phyloP scores from a whole-genome alignment of 2,113 vertebrate genomes.

The Peromyscus californicus region DNA sequence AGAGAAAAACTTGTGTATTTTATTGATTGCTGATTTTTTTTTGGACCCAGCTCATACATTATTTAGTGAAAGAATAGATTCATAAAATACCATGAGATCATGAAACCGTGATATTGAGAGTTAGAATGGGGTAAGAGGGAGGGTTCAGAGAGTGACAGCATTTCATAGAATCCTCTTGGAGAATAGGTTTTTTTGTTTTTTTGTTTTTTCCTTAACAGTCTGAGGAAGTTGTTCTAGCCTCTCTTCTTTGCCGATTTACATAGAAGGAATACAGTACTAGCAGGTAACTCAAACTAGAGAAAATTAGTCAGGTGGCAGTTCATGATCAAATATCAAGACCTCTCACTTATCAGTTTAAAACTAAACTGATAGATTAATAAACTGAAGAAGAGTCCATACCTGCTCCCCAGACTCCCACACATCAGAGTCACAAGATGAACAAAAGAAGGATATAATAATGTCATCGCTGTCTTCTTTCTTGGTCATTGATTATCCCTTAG shows the following conservation, averaged over 20 bases:
- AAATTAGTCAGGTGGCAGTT: background rate
- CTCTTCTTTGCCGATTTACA: background rate
- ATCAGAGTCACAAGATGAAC: background rate
- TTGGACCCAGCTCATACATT: background rate
- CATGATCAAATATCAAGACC: background rate
- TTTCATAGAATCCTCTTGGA: background rate
- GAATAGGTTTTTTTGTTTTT: background rate
- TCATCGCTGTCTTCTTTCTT: background rate
- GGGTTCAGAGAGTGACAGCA: background rate
- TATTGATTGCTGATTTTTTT: background rate
- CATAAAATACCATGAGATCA: background rate
- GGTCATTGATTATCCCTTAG: background rate
- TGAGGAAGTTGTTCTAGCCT: background rate
- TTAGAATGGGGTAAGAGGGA: background rate
- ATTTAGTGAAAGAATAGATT: background rate
- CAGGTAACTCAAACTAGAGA: background rate
- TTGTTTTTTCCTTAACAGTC: background rate
- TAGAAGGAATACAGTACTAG: background rate
- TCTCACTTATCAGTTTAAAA: background rate
- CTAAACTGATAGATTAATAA: background rate
- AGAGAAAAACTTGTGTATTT: background rate
- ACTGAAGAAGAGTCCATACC: background rate
- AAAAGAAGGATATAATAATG: background rate
- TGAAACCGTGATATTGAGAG: background rate
- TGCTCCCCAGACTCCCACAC: background rate